Percentiles rank a stretch among this genome's conserved stretches.
phyloP scores from a whole-genome alignment of 2,888 invertebrate genomes.

The Isotomurus palustris region DNA sequence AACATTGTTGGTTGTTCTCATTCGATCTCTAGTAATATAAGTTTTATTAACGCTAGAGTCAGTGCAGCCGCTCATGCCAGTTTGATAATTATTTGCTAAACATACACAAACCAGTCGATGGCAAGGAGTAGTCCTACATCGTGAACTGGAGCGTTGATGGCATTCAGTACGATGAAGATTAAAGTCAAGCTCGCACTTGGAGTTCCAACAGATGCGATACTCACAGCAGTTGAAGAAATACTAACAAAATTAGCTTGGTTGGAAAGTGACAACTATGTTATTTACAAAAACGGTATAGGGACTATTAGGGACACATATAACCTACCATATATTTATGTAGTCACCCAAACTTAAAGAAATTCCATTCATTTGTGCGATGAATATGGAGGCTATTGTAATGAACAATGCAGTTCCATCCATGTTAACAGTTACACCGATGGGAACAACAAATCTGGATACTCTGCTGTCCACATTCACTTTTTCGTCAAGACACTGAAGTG shows the following conservation, averaged over 20 bases:
- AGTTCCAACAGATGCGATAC: constrained; percentile 82
- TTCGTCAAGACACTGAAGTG: constrained; percentile 80
- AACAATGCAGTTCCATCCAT: constrained; percentile 90
- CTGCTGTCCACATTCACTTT: constrained; percentile 73
- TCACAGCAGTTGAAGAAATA: constrained; percentile 76
- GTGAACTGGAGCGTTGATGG: constrained; percentile 74
- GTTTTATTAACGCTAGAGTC: not conserved
- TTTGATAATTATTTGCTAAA: constrained; percentile 45
- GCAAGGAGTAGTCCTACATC: constrained; percentile 79
- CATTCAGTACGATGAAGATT: constrained; percentile 71
- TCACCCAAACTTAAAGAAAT: constrained; percentile 74
- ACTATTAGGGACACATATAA: constrained; percentile 13
- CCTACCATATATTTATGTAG: constrained; percentile 80
- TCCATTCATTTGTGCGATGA: constrained; percentile 82
- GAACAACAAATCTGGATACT: constrained; percentile 71
- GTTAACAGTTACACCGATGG: constrained; percentile 78
- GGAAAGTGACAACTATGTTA: not conserved
- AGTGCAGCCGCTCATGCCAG: not conserved
- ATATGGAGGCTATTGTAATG: constrained; percentile 78
- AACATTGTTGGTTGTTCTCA: constrained; percentile 82
- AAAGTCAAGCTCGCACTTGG: constrained; percentile 80
- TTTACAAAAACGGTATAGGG: not conserved
- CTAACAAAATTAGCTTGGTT: constrained; percentile 52
- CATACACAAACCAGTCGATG: constrained; percentile 87
- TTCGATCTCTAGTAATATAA: constrained; percentile 63